Evolutionary conservation across 2,888 invertebrate genomes (phyloP), one percentile per base, ranked within the genome.

Genomic region (Choristoneura rosaceana): DNA sequence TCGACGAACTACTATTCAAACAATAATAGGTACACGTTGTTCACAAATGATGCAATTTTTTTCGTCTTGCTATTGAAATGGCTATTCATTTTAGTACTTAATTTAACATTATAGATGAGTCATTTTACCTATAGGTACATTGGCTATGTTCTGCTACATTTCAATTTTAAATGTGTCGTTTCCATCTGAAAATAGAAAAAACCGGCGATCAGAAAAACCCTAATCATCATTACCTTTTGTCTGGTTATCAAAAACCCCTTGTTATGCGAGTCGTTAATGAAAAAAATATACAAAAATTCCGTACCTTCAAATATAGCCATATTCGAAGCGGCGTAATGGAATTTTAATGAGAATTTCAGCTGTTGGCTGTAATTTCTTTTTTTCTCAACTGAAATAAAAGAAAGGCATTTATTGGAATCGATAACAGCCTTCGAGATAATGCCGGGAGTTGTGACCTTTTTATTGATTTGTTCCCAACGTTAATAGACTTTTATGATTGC

Each of bases 261-360:
- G 69, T 73, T 64, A 64, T 64, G 33, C 43, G 43, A 69, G 73
- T 74, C 69, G 65, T 60, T 74, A 71, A 71, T 71, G 70, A 67
- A 71, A 74, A 74, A 55, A 70, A 74, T 71, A 66, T 71, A 74
- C 69, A 43, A 60, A 69, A 70, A 73, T 52, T 34, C 41, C 38
- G 63, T 52, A 64, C 47, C 71, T 58, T 71, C 70, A 70, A 74
- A 71, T 66, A 71, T 65, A 65, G 65, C 71, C 80, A 84, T 86
- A 87, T 86, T 87, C 82, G 78, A 83, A 75, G 77, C 80, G 78
- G 77, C 78, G 84, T 90, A 90, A 90, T 90, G 90, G 90, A 90
- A 90, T 90, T 90, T 90, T 90, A 90, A 90, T 90, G 90, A 90
- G 90, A 86, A 89, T 85, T 90, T 88, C 86, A 84, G 86, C 85